A percentile compares a stretch with the other conserved stretches of the same genome.
Evolutionary conservation across 2,888 invertebrate species (phyloP).

Genomic region (Nephrotoma appendiculata): DNA sequence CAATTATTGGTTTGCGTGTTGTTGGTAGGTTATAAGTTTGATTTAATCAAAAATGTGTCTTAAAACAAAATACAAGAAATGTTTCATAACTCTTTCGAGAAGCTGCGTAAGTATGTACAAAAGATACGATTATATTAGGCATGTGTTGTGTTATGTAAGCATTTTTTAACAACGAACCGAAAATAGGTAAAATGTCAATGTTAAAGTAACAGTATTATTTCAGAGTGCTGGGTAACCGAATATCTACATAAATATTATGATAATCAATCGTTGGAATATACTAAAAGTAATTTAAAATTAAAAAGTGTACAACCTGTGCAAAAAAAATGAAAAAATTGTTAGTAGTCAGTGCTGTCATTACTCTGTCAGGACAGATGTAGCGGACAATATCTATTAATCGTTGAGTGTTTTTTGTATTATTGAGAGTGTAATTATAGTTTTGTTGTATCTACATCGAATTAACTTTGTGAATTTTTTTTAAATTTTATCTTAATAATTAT

Average conservation of each 20-base stretch:
- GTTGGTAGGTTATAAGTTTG: background rate
- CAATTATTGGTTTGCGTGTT: background rate
- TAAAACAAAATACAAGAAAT: background rate
- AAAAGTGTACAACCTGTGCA: background rate
- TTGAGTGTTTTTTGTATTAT: no score
- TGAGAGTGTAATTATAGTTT: no score
- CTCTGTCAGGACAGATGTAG: background rate
- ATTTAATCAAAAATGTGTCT: background rate
- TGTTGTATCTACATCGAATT: background rate
- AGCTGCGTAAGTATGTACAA: background rate
- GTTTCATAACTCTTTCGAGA: background rate
- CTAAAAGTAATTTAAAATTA: background rate
- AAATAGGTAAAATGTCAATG: background rate
- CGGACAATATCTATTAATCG: background rate
- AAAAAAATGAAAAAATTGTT: background rate
- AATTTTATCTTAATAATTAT: background rate
- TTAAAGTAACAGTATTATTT: background rate
- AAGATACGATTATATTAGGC: background rate
- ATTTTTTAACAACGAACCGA: background rate
- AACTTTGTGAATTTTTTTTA: background rate
- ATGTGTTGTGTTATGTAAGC: background rate
- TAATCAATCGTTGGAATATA: background rate
- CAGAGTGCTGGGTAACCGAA: no score
- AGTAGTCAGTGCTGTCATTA: background rate
- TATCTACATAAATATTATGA: background rate